Conservation (phyloP, 2,888 invertebrate genomes). For the Phaedon cochleariae region DNA sequence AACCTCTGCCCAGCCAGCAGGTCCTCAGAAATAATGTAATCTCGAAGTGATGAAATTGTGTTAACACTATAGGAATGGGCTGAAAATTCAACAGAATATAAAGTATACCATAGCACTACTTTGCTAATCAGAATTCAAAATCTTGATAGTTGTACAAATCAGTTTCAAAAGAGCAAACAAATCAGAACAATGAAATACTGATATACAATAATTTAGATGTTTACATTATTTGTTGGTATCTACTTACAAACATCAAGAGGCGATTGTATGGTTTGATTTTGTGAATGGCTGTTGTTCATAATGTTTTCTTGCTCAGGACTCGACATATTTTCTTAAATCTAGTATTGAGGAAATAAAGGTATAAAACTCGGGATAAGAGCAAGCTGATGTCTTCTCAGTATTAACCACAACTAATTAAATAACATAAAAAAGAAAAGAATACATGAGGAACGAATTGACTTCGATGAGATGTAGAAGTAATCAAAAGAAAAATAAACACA, state of each 20-base stretch:
- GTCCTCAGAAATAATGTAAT: slow-evolving; percentile 59
- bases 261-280: slow-evolving; percentile 41
- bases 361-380: too few species aligned
- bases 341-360: too few species aligned
- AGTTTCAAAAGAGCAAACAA: not conserved
- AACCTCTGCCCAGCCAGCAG: slow-evolving; percentile 56
- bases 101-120: not conserved
- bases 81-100: slow-evolving; percentile 45
- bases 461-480: not conserved
- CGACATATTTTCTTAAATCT: slow-evolving; percentile 19
- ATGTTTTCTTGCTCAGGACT: slow-evolving; percentile 28
- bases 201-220: not conserved
- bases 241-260: slow-evolving; percentile 52
- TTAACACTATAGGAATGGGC: slow-evolving; percentile 59
- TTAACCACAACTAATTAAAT: not conserved
- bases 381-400: too few species aligned
- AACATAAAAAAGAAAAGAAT: too few species aligned
- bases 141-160: not conserved
- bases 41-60: slow-evolving; percentile 56
- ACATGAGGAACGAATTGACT: too few species aligned
- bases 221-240: slow-evolving; percentile 1
- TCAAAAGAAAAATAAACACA: too few species aligned
- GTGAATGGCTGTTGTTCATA: slow-evolving; percentile 22
- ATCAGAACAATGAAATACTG: not conserved
- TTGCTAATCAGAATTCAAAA: not conserved